Percentiles rank a stretch among this genome's conserved stretches.
These are phyloP conservation scores for Geotrupes spiniger DNA, from an alignment of 2,888 invertebrate species.

Conservation along the genomic window DNA sequence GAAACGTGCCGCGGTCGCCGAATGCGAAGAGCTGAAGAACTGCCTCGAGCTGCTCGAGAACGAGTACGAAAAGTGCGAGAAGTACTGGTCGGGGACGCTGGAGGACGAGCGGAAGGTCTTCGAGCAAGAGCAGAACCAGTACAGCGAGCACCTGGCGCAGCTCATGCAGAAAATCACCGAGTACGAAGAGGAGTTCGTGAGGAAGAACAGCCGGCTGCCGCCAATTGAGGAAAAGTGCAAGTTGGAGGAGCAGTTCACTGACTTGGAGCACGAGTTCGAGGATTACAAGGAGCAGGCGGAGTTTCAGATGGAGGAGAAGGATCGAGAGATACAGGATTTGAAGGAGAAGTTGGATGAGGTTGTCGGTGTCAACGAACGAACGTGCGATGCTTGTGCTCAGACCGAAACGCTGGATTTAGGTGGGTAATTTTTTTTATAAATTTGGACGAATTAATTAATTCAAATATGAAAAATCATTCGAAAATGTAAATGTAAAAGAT, in stretches of 20 bases:
- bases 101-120: slow-evolving; percentile 73
- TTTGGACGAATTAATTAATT: too few species aligned
- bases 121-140: slow-evolving; percentile 72
- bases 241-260: slow-evolving; percentile 69
- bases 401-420: slow-evolving; percentile 4
- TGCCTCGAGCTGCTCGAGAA: slow-evolving; percentile 71
- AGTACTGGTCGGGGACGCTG: slow-evolving; percentile 80
- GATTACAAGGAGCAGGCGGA: slow-evolving; percentile 55
- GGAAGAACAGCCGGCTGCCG: slow-evolving; percentile 57
- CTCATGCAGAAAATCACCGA: slow-evolving; percentile 73
- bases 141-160: slow-evolving; percentile 73
- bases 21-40: slow-evolving; percentile 66
- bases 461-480: too few species aligned
- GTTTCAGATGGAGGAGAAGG: slow-evolving; percentile 55
- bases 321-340: slow-evolving; percentile 56
- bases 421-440: neutral
- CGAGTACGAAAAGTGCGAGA: slow-evolving; percentile 83
- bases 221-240: slow-evolving; percentile 75
- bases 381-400: slow-evolving; percentile 2
- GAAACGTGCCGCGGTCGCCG: slow-evolving; percentile 49
- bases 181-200: slow-evolving; percentile 72
- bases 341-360: slow-evolving; percentile 52
- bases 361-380: neutral
- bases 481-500: too few species aligned
- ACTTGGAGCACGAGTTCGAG: slow-evolving; percentile 69